Evolutionary conservation across 2,797 vertebrate species (phyloP), one percentile per base, ranked within the genome.

Genomic region (Enteromius paludinosus): DNA sequence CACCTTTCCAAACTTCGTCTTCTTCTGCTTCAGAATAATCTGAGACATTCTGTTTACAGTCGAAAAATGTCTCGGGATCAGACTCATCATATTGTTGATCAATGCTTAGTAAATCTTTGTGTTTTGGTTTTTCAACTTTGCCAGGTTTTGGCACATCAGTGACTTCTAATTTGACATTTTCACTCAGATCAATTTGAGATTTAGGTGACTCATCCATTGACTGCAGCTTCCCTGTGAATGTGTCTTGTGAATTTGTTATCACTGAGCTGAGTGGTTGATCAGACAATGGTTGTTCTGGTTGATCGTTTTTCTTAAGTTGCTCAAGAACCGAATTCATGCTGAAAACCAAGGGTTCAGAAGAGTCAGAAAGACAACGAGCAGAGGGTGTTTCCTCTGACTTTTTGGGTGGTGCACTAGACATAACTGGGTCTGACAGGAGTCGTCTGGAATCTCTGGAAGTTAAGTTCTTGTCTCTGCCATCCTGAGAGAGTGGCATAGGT

Each of bases 11-110:
- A 33, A 5, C 38, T 23, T 70, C 87, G 20, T 93, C 88, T 1
- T 71, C 81, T 61, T 93, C 93, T 68, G 87, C 87, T 88, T 94
- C 93, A 54, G 91, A 92, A 45, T 87, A 87, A 82, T 92, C 91
- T 0, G 92, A 92, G 1, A 83, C 30, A 33, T 72, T 89, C 83
- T 94, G 92, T 78, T 84, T 91, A 83, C 92, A 93, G 87, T 95
- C 93, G 89, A 93, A 94, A 87, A 87, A 94, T 45, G 86, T 66
- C 80, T 94, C 92, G 30, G 81, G 75, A 62, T 94, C 92, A 47
- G 89, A 93, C 73, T 86, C 89, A 76, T 92, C 89, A 85, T 81
- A 82, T 6, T 76, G 75, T 65, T 79, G 69, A 28, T 86, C 20
- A 54, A 71, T 45, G 30, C 15, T 61, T 47, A 56, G 30, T 3